Evolutionary conservation across 2,113 vertebrate species (phyloP).

Genomic region (Salvator merianae): DNA sequence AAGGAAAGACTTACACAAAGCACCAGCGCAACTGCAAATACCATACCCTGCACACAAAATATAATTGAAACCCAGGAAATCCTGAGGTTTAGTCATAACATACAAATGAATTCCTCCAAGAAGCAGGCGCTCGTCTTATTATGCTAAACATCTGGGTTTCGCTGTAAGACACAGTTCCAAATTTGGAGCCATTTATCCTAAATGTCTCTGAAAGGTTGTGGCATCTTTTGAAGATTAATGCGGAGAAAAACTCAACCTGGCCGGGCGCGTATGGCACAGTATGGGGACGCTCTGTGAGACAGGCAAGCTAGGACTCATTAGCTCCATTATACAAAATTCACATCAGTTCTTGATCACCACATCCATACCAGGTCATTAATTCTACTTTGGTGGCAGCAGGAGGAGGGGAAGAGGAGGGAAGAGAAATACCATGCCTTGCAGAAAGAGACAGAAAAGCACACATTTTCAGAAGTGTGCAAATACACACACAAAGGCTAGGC

Average conservation of each 20-base stretch:
- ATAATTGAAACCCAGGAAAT: constrained; percentile 21
- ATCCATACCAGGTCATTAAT: constrained; percentile 14
- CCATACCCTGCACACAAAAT: neutral
- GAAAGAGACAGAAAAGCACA: rapidly evolving
- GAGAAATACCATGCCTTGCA: constrained; percentile 23
- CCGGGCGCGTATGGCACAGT: neutral
- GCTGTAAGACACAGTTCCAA: constrained; percentile 35
- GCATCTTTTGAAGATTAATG: constrained; percentile 45
- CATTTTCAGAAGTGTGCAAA: neutral
- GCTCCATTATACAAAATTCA: constrained; percentile 32
- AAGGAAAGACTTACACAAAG: neutral
- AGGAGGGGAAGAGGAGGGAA: constrained; percentile 12
- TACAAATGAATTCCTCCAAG: constrained; percentile 42
- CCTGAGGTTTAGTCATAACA: constrained; percentile 21
- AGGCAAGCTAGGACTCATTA: constrained; percentile 49
- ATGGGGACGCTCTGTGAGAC: constrained; percentile 15
- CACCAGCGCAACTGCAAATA: constrained; percentile 25
- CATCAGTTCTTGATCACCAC: constrained; percentile 32
- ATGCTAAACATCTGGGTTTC: constrained; percentile 34
- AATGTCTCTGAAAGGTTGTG: constrained; percentile 45
- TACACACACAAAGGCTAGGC: no score
- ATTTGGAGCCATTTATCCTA: constrained; percentile 33
- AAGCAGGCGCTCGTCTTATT: constrained; percentile 41
- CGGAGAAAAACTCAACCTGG: constrained; percentile 10
- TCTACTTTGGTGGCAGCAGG: neutral